Conservation (phyloP, 2,797 vertebrate genomes). For the Chloroceryle amazona region DNA sequence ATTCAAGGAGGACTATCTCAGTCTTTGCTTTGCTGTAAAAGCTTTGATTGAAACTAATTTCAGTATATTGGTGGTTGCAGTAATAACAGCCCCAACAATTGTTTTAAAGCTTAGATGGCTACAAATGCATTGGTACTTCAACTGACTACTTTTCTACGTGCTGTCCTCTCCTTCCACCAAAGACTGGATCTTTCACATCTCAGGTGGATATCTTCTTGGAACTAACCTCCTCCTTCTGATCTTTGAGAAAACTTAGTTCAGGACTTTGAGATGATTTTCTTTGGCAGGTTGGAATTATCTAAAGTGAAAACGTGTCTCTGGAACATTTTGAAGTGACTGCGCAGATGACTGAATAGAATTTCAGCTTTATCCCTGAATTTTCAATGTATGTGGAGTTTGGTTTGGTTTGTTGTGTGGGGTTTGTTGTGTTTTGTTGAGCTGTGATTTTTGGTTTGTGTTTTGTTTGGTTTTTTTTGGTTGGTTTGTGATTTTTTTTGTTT, state of each 20-base stretch:
- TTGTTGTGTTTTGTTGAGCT: not conserved
- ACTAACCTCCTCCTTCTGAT: not conserved
- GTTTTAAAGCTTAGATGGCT: not conserved
- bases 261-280: not conserved
- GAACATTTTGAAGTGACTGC: not conserved
- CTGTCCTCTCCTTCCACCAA: not conserved
- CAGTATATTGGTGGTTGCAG: not conserved
- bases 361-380: not conserved
- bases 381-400: not conserved
- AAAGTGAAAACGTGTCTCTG: not conserved
- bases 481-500: not conserved
- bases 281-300: slow-evolving; percentile 8
- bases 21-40: not conserved
- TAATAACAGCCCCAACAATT: not conserved
- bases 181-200: not conserved
- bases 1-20: not conserved
- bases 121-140: not conserved
- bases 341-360: not conserved
- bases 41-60: not conserved
- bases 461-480: not conserved
- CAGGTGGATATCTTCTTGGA: not conserved
- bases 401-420: not conserved
- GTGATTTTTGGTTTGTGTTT: not conserved
- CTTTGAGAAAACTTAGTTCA: not conserved
- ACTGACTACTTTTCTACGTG: not conserved